Evolutionary conservation across 2,113 vertebrate genomes (phyloP), one percentile per base, ranked within the genome.

Genomic region (Cyanocitta stelleri): DNA sequence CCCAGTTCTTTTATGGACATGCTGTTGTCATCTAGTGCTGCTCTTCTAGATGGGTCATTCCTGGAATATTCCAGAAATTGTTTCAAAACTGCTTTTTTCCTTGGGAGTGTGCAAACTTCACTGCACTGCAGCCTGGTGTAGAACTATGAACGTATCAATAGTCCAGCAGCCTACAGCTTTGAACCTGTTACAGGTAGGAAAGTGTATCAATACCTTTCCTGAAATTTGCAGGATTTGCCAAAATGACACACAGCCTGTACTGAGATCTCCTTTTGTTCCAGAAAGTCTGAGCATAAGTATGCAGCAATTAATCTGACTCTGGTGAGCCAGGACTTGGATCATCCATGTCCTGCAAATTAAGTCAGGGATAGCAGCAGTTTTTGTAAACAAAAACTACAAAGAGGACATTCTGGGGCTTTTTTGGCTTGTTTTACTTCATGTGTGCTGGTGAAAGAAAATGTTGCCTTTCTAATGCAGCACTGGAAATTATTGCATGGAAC

Each of bases 391-490:
- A 85, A 87, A 43, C 30, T 61, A 41, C 1, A n/a, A 9, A 73
- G 37, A 56, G 14, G 7, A 18, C 26, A 39, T 27, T 49, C 16
- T 46, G 27, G 12, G 2, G 0, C 0, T 1, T 11, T 64, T 66
- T 49, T 30, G 13, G 3, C 13, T 82, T 68, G 15, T 61, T 95
- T 85, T 46, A 18, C 19, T 91, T 64, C 21, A 29, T 16, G 24
- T 37, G 33, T 56, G 19, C 39, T 74, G 7, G 29, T 39, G 16
- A 41, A 73, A 93, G 19, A 54, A 89, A 83, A 29, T 5, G 0
- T 8, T 89, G 20, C 54, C 46, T 85, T 91, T 62, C 35, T 66
- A 58, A 48, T 22, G 14, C 16, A 75, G 64, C 8, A 3, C 1
- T 79, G 72, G 69, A 69, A 74, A 37, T 44, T 1, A 16, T 2